Evolutionary conservation across 2,888 invertebrate genomes (phyloP).

Genomic region (Drosophila anomalata): DNA sequence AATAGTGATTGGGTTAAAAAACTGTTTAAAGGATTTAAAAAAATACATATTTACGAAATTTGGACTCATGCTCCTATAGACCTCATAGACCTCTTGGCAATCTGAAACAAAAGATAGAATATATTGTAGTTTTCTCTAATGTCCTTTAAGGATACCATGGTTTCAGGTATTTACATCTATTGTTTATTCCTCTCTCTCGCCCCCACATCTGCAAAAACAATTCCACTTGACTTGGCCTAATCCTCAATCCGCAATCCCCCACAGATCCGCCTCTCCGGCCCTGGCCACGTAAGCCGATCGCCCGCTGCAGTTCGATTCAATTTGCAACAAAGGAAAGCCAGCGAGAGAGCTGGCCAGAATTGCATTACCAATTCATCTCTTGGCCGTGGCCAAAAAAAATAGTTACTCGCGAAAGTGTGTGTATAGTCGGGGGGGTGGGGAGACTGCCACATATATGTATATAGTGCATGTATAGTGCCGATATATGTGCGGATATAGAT

Average conservation of each 20-base stretch:
- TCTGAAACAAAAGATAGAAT: neutral
- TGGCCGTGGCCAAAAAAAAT: constrained; percentile 35
- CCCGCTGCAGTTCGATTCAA: constrained; percentile 56
- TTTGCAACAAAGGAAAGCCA: constrained; percentile 66
- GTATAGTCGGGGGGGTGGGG: no score
- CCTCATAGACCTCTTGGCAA: neutral
- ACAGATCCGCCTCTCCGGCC: constrained; percentile 53
- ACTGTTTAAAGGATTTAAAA: neutral
- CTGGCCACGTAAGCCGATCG: constrained; percentile 67
- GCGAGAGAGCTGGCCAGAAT: constrained; percentile 18
- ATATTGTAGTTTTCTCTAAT: neutral
- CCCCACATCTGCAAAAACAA: constrained; percentile 18
- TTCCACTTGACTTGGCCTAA: constrained; percentile 47
- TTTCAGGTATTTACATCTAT: constrained; percentile 1
- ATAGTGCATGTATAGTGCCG: constrained; percentile 20
- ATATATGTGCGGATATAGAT: constrained; percentile 12
- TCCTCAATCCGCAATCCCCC: constrained; percentile 36
- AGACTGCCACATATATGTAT: constrained; percentile 3
- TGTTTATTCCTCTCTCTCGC: neutral
- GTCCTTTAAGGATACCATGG: neutral
- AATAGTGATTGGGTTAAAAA: neutral
- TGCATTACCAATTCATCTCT: constrained; percentile 60
- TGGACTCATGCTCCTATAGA: neutral
- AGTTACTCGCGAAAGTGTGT: constrained; percentile 36
- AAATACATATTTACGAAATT: constrained; percentile 15